phyloP scores from a whole-genome alignment of 1,140 invertebrate genomes.

The Brachionus koreanus region DNA sequence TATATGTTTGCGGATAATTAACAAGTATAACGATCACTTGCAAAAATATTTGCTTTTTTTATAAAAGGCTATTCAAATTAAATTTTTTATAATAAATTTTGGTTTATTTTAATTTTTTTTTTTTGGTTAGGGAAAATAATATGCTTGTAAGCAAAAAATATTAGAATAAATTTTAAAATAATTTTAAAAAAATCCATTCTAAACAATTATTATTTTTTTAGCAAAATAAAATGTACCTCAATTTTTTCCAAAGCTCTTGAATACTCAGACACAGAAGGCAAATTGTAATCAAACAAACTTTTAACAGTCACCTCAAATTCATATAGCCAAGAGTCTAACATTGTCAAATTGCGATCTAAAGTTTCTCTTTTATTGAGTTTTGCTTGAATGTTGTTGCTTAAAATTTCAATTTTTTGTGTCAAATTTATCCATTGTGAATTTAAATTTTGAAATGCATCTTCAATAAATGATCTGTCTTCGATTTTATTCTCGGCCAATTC shows the following conservation, averaged over 20 bases:
- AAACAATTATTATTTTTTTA: neutral
- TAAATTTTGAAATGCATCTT: conserved; percentile 27
- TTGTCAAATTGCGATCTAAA: neutral
- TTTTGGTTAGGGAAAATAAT: neutral
- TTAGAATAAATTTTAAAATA: no score
- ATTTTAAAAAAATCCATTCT: neutral
- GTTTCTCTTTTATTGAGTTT: neutral
- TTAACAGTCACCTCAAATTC: neutral
- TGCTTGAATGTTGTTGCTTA: neutral
- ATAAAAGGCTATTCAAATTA: neutral
- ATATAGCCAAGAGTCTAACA: neutral
- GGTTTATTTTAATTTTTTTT: neutral
- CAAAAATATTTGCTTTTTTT: neutral
- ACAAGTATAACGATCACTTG: neutral
- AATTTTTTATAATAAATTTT: neutral
- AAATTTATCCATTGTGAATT: neutral
- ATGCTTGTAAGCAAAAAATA: neutral
- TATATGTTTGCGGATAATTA: neutral
- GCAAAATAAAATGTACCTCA: neutral
- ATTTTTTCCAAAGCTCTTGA: neutral
- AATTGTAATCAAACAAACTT: conserved; percentile 23
- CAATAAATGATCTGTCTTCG: neutral
- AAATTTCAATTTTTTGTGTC: neutral
- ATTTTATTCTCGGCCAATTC: conserved; percentile 12
- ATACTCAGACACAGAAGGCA: neutral